Evolutionary conservation across 2,797 vertebrate species (phyloP), one percentile per base, ranked within the genome.

Genomic region (Urocyon cinereoargenteus): DNA sequence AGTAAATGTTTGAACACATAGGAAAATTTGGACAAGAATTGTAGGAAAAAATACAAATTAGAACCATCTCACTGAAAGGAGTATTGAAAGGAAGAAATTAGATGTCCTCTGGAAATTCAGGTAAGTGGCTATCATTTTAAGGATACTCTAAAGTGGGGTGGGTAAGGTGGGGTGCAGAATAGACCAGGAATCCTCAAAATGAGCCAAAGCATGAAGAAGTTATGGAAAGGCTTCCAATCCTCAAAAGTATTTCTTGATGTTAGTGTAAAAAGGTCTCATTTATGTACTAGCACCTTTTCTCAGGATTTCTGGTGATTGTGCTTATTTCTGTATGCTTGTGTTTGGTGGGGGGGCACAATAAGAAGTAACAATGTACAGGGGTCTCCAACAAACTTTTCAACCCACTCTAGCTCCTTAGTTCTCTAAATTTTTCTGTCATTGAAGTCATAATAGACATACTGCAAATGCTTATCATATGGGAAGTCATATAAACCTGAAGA

Each of bases 1-100:
- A 93, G 61, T 81, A 91, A 81, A 70, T 62, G 13, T 77, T 88
- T 28, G 21, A 82, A 59, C 40, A 85, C 66, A 75, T 9, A 96
- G 70, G 36, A 94, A 86, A 22, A 68, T 62, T 5, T 24, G 19
- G 28, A 91, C 28, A 66, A 92, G 86, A 95, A 66, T 18, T 59
- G 9, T 21, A 93, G 26, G 11, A 96, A 93, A 94, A 75, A 94
- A 53, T 53, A 90, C 62, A 91, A 75, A 66, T 96, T n/a, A 78
- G 61, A 62, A 31, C n/a, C 66, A 72, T 66, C 36, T 81, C 84
- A 24, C 15, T 61, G 53, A 92, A 75, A 84, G 11, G 31, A 45
- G 1, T 51, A 3, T 3, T 7, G 3, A 61, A 66, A 55, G 75
- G 14, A 92, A 91, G 49, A 64, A 90, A 90, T 9, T 0, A 4